Evolutionary conservation across 2,797 vertebrate species (phyloP), one percentile per base, ranked within the genome.

Genomic region (Ctenochaetus hawaiiensis): DNA sequence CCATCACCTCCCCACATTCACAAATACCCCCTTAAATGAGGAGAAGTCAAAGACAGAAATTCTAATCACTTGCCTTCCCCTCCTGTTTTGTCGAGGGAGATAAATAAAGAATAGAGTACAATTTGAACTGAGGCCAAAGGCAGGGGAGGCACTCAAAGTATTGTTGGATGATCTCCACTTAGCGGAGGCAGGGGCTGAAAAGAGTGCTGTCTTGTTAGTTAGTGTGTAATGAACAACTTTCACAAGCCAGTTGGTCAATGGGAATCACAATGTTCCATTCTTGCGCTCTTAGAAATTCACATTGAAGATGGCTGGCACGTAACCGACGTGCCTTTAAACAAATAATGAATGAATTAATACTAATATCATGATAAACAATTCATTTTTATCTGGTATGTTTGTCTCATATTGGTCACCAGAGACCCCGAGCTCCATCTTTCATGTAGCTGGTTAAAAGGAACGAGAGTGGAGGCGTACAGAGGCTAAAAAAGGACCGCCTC

Each of bases 401-500:
- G 84, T 89, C 85, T 87, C 85, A 73, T 84, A 83, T 79, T 83
- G 88, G 87, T 81, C 89, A 85, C 86, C 67, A 77, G 90, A 91
- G 91, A 90, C 81, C 39, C 76, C 54, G 63, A 58, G 79, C 75
- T 72, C 58, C 78, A 87, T 91, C 91, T 94, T 95, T 95, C 92
- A 94, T 94, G 94, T 92, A 81, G 87, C 73, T 81, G 88, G 85
- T 93, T 94, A 90, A 94, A 95, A 93, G 80, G 85, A 89, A 83
- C 70, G 62, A 81, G 87, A 89, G 85, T 84, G 85, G 83, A 92
- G 84, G 87, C 83, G 75, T 91, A 90, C 85, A 87, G 84, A 88
- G 94, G 94, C 93, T 95, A 94, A 95, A 96, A 45, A 96, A 92
- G 89, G 81, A 91, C 96, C 92, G 93, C 94, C 94, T 95, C 93